Conservation (phyloP, 1,140 invertebrate species). For the Drosophila trapezifrons region DNA sequence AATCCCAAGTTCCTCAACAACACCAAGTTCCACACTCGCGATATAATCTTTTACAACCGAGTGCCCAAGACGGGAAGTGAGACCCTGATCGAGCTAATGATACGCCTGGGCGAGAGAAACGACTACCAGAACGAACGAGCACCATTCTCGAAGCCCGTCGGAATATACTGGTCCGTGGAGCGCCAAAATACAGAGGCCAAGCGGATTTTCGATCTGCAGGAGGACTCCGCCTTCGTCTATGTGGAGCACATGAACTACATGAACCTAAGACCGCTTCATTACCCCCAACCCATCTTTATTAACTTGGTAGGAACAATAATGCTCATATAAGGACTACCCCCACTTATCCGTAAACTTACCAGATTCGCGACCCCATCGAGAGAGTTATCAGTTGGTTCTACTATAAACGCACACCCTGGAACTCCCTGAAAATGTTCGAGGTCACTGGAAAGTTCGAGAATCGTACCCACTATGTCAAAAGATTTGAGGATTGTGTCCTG, state of each 20-base stretch:
- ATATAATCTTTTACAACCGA: constrained; percentile 93
- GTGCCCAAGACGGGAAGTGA: constrained; percentile 94
- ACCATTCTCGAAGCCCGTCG: constrained; percentile 29
- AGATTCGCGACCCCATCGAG: constrained; percentile 91
- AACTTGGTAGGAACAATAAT: constrained; percentile 87
- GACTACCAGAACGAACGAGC: constrained; percentile 83
- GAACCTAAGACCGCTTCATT: constrained; percentile 87
- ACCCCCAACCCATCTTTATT: constrained; percentile 93
- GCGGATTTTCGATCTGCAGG: constrained; percentile 39
- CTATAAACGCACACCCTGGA: constrained; percentile 90
- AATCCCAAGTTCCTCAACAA: constrained; percentile 88
- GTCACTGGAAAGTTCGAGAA: constrained; percentile 91
- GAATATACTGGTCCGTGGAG: constrained; percentile 18
- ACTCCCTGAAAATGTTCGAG: constrained; percentile 41
- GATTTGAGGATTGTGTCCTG: constrained; percentile 92
- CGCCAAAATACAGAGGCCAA: constrained; percentile 46
- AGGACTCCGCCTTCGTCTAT: constrained; percentile 58
- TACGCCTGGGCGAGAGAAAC: constrained; percentile 89
- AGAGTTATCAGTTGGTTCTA: constrained; percentile 96
- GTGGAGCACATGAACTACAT: constrained; percentile 85
- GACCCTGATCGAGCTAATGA: constrained; percentile 93
- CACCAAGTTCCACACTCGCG: constrained; percentile 88
- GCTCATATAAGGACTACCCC: not conserved
- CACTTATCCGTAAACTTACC: constrained; percentile 5
- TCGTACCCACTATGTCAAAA: constrained; percentile 93